Conservation (phyloP, 2,113 vertebrate species). For the Smithornis capensis region DNA sequence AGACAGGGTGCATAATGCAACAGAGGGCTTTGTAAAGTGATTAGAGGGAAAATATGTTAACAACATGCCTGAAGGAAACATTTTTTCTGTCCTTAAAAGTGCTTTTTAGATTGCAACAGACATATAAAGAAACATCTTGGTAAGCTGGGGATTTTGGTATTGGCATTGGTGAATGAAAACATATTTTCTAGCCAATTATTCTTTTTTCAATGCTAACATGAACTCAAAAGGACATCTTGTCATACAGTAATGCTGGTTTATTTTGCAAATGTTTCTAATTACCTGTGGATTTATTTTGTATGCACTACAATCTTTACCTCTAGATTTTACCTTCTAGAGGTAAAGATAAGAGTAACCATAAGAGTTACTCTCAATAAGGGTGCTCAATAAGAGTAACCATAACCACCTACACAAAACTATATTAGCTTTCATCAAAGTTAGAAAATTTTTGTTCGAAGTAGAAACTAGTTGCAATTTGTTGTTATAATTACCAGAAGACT, state of each 20-base stretch:
- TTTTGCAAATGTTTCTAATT: not conserved
- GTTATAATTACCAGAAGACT: not conserved
- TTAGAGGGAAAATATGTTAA: not conserved
- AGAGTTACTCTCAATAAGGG: too few species aligned
- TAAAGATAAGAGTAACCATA: too few species aligned
- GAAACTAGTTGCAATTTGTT: not conserved
- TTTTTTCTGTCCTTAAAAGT: not conserved
- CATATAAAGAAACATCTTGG: not conserved
- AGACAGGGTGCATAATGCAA: accelerated
- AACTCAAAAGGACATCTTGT: not conserved
- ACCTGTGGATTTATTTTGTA: not conserved
- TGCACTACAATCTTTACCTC: not conserved
- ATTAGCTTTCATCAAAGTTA: not conserved
- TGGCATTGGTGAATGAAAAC: not conserved
- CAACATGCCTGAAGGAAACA: not conserved
- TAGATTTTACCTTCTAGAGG: too few species aligned
- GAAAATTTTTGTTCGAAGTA: not conserved
- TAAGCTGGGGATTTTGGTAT: not conserved
- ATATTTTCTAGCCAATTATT: not conserved
- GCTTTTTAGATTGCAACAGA: not conserved
- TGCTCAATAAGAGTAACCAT: too few species aligned
- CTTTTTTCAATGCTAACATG: not conserved
- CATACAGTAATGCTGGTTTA: not conserved
- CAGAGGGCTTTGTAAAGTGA: not conserved
- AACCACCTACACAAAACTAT: not conserved